These are phyloP conservation scores for Diadophis punctatus DNA, from an alignment of 2,113 vertebrate genomes.

Conservation along the genomic window DNA sequence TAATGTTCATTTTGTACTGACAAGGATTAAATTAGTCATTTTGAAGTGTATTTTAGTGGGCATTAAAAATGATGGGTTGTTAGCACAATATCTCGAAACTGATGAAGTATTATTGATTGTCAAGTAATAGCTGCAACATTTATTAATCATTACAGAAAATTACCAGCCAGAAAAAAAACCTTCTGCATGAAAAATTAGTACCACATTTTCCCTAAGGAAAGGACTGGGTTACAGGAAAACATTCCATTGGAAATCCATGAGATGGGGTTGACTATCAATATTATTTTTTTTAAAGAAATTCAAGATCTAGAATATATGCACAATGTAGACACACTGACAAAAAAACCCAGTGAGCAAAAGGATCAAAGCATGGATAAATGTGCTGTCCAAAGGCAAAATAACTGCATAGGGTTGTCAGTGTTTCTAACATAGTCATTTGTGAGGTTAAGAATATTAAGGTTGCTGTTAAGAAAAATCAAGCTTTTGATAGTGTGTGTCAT, in stretches of 20 bases:
- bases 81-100: constrained; percentile 14
- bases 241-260: constrained; percentile 8
- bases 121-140: constrained; percentile 27
- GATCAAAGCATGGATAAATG: neutral
- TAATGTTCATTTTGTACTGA: constrained; percentile 5
- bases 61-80: constrained; percentile 24
- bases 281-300: constrained; percentile 23
- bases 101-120: constrained; percentile 39
- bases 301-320: neutral
- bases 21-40: constrained; percentile 38
- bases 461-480: neutral
- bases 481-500: neutral
- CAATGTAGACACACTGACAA: neutral
- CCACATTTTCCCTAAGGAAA: constrained; percentile 16
- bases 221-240: constrained; percentile 23
- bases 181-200: constrained; percentile 35
- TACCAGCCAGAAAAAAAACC: constrained; percentile 20
- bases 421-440: neutral
- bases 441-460: neutral
- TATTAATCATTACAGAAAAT: constrained; percentile 34
- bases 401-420: neutral
- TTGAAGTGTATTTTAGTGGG: constrained; percentile 23
- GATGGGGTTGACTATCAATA: neutral
- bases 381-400: neutral
- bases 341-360: neutral